Conservation (phyloP, 2,797 vertebrate species). For the Threskiornis aethiopicus region DNA sequence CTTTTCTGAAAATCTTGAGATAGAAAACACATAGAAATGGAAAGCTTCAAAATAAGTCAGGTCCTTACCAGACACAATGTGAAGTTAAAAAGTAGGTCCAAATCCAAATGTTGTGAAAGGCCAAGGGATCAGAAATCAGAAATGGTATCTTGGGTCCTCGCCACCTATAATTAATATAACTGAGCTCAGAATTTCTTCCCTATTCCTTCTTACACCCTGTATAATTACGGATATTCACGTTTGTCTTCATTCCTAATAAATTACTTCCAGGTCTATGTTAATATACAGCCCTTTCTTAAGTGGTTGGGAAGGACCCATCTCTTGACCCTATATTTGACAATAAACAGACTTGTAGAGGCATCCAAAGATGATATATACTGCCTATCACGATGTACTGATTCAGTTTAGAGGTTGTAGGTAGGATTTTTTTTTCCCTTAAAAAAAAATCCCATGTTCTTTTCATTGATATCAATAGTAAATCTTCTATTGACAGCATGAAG, state of each 20-base stretch:
- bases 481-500: neutral
- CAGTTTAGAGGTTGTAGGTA: slow-evolving; percentile 16
- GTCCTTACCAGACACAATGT: neutral
- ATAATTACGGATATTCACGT: neutral
- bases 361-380: neutral
- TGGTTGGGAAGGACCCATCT: neutral
- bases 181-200: neutral
- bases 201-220: rapidly evolving
- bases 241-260: neutral
- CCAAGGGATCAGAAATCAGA: neutral
- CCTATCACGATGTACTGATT: neutral
- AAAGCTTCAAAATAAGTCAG: neutral
- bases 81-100: neutral
- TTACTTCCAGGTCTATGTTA: neutral
- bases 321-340: neutral
- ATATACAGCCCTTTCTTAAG: neutral
- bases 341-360: neutral
- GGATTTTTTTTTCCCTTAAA: neutral
- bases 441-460: neutral
- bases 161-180: neutral
- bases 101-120: neutral
- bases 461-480: neutral
- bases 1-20: neutral
- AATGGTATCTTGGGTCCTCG: neutral
- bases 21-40: neutral